Evolutionary conservation across 2,888 invertebrate species (phyloP).

Genomic region (Drosophila picticornis): DNA sequence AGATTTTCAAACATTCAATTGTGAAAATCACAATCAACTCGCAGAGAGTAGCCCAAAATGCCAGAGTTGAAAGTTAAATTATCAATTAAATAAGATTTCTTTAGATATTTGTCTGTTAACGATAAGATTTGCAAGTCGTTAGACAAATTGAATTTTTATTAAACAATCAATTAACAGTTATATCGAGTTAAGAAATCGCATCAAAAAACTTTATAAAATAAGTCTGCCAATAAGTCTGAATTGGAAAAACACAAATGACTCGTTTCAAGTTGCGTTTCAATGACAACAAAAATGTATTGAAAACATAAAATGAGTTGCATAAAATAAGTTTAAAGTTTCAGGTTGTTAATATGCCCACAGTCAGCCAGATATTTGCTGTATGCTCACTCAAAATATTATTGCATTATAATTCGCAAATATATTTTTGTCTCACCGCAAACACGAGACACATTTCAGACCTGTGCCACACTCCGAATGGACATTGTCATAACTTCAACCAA

Average conservation of each 20-base stretch:
- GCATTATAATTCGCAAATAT: background rate
- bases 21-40: conserved; percentile 63
- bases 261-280: background rate
- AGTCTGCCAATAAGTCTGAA: too few species aligned
- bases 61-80: background rate
- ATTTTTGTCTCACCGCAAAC: background rate
- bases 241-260: too few species aligned
- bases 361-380: background rate
- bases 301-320: background rate
- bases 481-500: conserved; percentile 14
- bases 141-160: too few species aligned
- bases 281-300: too few species aligned
- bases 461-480: background rate
- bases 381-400: background rate
- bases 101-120: background rate
- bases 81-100: background rate
- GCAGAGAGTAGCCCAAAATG: background rate
- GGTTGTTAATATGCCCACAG: background rate
- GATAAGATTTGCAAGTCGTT: too few species aligned
- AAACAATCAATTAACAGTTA: background rate
- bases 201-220: too few species aligned
- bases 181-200: too few species aligned
- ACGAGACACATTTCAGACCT: background rate
- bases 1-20: conserved; percentile 67
- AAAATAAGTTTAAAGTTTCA: background rate